These are phyloP conservation scores for Eriosoma lanigerum DNA, from an alignment of 1,140 invertebrate species.

Conservation along the genomic window DNA sequence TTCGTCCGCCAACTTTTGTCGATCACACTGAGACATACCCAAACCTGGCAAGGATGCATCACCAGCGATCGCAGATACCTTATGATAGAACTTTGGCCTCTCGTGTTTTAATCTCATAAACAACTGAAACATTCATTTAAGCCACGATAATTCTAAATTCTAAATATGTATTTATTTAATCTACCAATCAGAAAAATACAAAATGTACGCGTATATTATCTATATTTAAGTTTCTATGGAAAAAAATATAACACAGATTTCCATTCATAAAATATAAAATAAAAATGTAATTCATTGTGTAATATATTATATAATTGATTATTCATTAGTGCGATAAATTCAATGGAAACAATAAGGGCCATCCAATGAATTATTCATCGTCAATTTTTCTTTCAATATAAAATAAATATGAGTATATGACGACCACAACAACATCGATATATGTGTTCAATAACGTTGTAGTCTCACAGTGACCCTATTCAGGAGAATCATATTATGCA, in stretches of 20 bases:
- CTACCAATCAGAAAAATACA: too few relatives aligned
- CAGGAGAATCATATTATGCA: neutral
- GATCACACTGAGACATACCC: conserved; percentile 61
- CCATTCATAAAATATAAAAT: too few relatives aligned
- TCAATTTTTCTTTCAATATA: neutral
- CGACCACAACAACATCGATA: neutral
- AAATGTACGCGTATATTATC: too few relatives aligned
- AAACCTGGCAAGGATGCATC: conserved; percentile 62
- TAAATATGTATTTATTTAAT: too few relatives aligned
- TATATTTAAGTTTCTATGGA: too few relatives aligned
- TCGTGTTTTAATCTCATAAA: conserved; percentile 55
- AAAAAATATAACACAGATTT: too few relatives aligned
- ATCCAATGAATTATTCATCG: conserved; percentile 21
- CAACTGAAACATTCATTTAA: conserved; percentile 57
- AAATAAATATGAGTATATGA: neutral
- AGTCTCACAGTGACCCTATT: neutral
- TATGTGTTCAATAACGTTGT: neutral
- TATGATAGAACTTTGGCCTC: conserved; percentile 64
- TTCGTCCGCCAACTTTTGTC: conserved; percentile 61
- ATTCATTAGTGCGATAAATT: neutral
- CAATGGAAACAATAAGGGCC: neutral
- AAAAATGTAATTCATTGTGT: neutral
- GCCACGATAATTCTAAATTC: too few relatives aligned
- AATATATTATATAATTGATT: neutral
- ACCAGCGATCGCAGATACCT: conserved; percentile 60